Conservation (phyloP, 2,888 invertebrate species). For the Phyllotreta cruciferae region DNA sequence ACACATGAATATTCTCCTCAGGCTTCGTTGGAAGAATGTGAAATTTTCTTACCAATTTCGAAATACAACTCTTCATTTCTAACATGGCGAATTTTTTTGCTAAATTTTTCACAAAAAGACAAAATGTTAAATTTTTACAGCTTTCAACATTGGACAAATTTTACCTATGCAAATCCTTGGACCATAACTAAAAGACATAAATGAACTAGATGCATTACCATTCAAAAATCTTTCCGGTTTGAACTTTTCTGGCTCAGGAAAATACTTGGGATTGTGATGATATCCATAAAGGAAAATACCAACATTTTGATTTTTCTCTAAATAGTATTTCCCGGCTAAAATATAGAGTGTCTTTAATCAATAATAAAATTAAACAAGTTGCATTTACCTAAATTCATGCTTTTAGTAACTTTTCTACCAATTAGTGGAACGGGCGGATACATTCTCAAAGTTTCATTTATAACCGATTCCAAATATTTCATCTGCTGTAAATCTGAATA, state of each 20-base stretch:
- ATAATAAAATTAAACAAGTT: not conserved
- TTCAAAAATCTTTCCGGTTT: constrained; percentile 30
- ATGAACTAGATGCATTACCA: constrained; percentile 16
- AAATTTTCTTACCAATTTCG: constrained; percentile 35
- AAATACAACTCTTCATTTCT: constrained; percentile 35
- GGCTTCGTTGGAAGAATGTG: constrained; percentile 25
- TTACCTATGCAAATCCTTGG: constrained; percentile 35
- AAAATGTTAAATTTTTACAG: too few relatives aligned
- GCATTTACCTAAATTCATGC: constrained; percentile 28
- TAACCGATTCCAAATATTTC: constrained; percentile 39
- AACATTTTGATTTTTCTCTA: constrained; percentile 24
- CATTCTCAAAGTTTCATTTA: constrained; percentile 34
- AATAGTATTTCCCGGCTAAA: constrained; percentile 21
- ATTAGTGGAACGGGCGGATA: constrained; percentile 33
- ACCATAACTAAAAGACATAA: constrained; percentile 31
- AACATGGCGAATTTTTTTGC: constrained; percentile 36
- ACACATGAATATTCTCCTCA: constrained; percentile 25
- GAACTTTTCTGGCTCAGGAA: constrained; percentile 33
- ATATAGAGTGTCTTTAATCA: not conserved
- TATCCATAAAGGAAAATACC: constrained; percentile 19
- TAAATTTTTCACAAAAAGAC: constrained; percentile 14
- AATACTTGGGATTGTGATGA: constrained; percentile 34
- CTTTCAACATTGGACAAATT: not conserved
- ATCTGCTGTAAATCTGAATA: constrained; percentile 35
- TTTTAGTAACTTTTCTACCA: constrained; percentile 28